Conservation (phyloP, 2,888 invertebrate genomes). For the Allophyes oxyacanthae region DNA sequence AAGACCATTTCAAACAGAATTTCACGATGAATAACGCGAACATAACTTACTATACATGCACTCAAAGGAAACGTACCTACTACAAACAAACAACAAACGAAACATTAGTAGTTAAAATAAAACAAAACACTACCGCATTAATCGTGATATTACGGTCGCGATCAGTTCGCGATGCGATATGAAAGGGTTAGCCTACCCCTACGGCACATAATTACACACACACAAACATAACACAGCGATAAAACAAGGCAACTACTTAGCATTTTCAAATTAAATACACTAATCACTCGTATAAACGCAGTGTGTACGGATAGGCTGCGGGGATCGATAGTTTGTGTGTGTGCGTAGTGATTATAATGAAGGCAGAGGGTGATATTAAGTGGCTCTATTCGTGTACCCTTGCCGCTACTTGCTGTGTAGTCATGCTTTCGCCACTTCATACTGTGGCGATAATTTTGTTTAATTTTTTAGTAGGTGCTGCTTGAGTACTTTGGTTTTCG, state of each 20-base stretch:
- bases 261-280: conserved; percentile 90
- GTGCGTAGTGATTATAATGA: conserved; percentile 88
- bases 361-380: conserved; percentile 88
- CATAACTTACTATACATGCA: no score
- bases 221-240: conserved; percentile 75
- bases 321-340: conserved; percentile 85
- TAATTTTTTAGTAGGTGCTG: conserved; percentile 45
- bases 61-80: no score
- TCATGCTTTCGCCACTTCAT: conserved; percentile 84
- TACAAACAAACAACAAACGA: conserved; percentile 21
- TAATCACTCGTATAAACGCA: conserved; percentile 88
- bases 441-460: conserved; percentile 78
- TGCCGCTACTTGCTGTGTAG: conserved; percentile 75
- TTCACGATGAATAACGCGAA: no score
- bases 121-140: conserved; percentile 71
- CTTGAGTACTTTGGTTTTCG: background rate
- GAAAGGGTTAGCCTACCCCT: conserved; percentile 84
- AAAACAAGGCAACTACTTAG: conserved; percentile 89
- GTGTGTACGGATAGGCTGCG: conserved; percentile 72
- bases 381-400: conserved; percentile 86
- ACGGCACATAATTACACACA: conserved; percentile 79
- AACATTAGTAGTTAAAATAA: conserved; percentile 52
- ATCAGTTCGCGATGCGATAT: conserved; percentile 79
- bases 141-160: conserved; percentile 82
- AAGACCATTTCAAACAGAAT: no score